phyloP scores from a whole-genome alignment of 2,113 vertebrate genomes.

The Loxodonta africana region DNA sequence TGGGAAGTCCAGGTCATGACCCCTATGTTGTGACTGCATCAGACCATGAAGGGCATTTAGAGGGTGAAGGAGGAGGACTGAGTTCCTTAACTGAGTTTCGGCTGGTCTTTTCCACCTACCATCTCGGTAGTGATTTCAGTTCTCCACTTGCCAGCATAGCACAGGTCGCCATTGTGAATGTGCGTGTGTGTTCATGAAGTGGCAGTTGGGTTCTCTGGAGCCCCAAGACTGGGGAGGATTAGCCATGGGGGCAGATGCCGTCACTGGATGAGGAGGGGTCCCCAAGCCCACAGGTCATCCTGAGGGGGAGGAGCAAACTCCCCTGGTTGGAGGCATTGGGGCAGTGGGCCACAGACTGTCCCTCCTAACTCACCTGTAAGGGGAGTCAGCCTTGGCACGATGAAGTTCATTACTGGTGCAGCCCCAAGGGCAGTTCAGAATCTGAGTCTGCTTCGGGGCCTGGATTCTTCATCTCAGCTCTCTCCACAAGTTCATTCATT shows the following conservation, averaged over 20 bases:
- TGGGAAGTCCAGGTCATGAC: background rate
- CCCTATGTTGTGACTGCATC: background rate
- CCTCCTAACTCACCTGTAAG: background rate
- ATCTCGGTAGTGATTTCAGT: background rate
- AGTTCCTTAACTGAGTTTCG: accelerated
- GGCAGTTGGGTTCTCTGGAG: background rate
- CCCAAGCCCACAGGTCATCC: background rate
- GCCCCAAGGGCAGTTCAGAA: background rate
- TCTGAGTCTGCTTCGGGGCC: too few relatives aligned
- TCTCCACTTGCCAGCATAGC: background rate
- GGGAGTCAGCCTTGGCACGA: background rate
- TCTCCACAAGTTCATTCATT: background rate
- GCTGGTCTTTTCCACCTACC: background rate
- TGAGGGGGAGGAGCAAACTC: background rate
- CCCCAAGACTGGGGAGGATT: background rate
- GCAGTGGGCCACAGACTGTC: background rate
- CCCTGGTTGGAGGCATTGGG: background rate
- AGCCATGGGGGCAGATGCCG: background rate
- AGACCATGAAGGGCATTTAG: background rate
- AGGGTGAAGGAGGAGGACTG: background rate
- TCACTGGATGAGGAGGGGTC: accelerated
- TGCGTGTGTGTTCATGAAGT: background rate
- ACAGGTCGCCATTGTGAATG: background rate
- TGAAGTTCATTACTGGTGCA: too few relatives aligned
- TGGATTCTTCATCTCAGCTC: background rate